Percentiles rank a stretch among this genome's conserved stretches.
These are phyloP conservation scores for Prunella strophiata DNA, from an alignment of 2,797 vertebrate genomes.

Conservation along the genomic window DNA sequence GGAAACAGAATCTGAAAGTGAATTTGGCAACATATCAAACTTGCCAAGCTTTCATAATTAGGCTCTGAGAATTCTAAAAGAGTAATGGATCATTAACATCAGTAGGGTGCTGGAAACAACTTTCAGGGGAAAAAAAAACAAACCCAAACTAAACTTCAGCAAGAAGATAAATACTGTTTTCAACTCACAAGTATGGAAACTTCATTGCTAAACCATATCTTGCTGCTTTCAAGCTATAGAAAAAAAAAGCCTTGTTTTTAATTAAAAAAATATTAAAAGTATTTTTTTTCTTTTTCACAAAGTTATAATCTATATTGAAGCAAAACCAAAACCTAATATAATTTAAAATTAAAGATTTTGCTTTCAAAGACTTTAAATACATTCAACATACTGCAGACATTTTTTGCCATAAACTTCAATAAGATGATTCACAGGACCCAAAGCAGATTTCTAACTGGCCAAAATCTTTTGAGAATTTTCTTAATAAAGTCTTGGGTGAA, in stretches of 20 bases:
- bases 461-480: not conserved
- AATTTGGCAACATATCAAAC: not conserved
- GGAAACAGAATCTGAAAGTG: not conserved
- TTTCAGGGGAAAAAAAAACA: not conserved
- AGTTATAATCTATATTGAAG: not conserved
- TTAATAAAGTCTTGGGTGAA: not conserved
- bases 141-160: not conserved
- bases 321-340: not conserved
- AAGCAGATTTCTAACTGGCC: not conserved
- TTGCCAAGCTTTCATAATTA: not conserved
- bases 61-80: not conserved
- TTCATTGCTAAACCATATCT: not conserved
- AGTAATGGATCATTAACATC: not conserved
- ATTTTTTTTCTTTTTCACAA: not conserved
- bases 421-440: not conserved
- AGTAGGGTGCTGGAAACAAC: not conserved
- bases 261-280: not conserved
- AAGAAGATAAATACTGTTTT: not conserved
- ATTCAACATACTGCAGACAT: not conserved
- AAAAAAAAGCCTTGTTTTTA: fast-evolving
- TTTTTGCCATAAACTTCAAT: not conserved
- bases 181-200: not conserved
- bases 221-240: not conserved
- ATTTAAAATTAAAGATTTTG: not conserved
- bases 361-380: not conserved